Base-by-base conservation (phyloP, 2,113 vertebrate genomes). In the Atherinomorus stipes region DNA sequence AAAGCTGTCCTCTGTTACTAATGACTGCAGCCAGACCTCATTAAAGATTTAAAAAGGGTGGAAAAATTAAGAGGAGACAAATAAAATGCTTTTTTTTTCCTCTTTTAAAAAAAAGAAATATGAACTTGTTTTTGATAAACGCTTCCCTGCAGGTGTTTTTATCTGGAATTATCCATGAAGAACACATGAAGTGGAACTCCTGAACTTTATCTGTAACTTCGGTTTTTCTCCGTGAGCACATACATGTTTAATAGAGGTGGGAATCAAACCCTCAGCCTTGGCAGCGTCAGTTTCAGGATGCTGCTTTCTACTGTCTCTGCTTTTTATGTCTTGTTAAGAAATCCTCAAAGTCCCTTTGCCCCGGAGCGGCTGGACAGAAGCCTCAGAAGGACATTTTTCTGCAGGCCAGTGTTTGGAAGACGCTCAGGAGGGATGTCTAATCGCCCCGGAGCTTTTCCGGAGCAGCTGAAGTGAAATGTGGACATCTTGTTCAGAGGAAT, bases 401-500 rank as follows among this genome's bases (percentile, higher is more conserved):
- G 23, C 34, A 13, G 26, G 47, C 23, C 25, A 23, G 28, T 28
- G 50, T n/a, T 50, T 4, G 45, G 45, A 64, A 11, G 34, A 44
- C 11, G 12, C 61, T 64, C 61, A 21, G 13, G 19, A 42, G 23
- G 23, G 2, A 21, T 4, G 21, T 23, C 49, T 22, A 1, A 23
- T 22, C 45, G 2, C 21, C 26, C 16, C 44, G 50, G 25, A 16
- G 40, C 12, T 15, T 42, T 42, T 42, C 40, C 15, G 13, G 68
- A 60, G 67, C 44, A 11, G 19, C n/a, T 19, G 0, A 49, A 50
- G 50, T 61, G 22, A 38, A 65, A 59, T 72, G 2, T 38, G 34
- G 56, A 63, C 19, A 8, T 57, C 68, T 60, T 49, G 53, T 76
- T 66, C 21, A 64, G 26, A 60, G 67, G 78, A 79, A 62, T 3